Conservation (phyloP, 2,888 invertebrate genomes). For the Pecten maximus region DNA sequence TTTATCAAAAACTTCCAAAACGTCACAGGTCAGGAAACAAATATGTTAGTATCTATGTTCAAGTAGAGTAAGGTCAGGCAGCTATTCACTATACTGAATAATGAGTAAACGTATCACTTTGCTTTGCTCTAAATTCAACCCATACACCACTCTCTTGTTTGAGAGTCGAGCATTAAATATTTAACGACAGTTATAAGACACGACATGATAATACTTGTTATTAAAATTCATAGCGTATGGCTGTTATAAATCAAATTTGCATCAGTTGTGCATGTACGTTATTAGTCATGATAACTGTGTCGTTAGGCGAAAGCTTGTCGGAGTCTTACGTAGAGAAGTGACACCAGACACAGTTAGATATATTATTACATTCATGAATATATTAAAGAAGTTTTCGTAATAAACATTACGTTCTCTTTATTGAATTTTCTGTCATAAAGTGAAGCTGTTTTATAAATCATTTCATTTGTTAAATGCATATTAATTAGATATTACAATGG, state of each 20-base stretch:
- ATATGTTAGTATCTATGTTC: no score
- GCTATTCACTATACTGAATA: no score
- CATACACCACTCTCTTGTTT: neutral
- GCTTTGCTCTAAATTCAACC: no score
- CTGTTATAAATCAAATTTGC: neutral
- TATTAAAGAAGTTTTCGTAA: neutral
- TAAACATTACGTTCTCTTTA: neutral
- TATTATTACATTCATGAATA: neutral
- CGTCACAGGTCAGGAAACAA: no score
- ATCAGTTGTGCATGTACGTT: neutral
- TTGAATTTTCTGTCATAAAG: neutral
- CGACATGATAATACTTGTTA: neutral
- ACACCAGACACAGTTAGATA: neutral
- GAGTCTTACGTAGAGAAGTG: neutral
- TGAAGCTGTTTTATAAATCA: neutral
- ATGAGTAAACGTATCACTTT: no score
- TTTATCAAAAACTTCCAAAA: no score
- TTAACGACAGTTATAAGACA: neutral
- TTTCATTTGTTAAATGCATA: neutral
- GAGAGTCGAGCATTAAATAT: neutral
- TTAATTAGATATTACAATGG: neutral
- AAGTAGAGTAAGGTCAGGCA: no score
- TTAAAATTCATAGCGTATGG: neutral
- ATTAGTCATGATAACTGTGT: conserved; percentile 21
- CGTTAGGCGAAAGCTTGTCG: neutral